Base-by-base conservation (phyloP, 2,113 vertebrate genomes). In the Gambusia holbrooki region DNA sequence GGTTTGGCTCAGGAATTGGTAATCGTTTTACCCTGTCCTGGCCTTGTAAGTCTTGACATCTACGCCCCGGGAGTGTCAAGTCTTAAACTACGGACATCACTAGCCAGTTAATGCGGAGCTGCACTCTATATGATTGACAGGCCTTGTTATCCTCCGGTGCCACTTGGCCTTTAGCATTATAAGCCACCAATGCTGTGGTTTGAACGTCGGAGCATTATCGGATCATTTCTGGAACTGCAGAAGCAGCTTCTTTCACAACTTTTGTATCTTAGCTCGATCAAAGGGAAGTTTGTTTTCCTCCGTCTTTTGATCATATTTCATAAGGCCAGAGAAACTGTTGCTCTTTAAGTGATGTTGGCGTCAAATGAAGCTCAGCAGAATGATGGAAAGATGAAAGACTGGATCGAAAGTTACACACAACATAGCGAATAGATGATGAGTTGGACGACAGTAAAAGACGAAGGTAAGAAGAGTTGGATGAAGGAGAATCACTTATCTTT, bases 1-100 rank as follows among this genome's bases (percentile, higher is more conserved):
- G 61, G 60, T 64, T 84, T 66, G 72, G 54, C 79, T 60, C 30
- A 51, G 62, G 30, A 72, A 32, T 58, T 54, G 25, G 54, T 80
- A 70, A 82, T 77, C 60, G 15, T 67, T 67, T 72, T 69, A 60
- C 9, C 58, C 69, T 28, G 45, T 32, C 40, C 58, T 69, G 40
- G 25, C 69, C 61, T 27, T 0, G 33, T 83, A 70, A 82, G 71
- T 72, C 63, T 33, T 19, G 12, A 25, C 45, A 65, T 10, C 40
- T 25, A 66, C 35, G 22, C 8, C 2, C 11, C 73, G 51, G 62
- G n/a, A 62, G 58, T 58, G 73, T 72, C 60, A 35, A n/a, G 71
- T 35, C 35, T 69, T 1, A 64, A 58, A 54, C 69, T 25, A 0
- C 54, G 25, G 66, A 73, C 42, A 51, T 70, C 54, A 22, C 6